Percentiles rank a stretch among this genome's conserved stretches.
phyloP scores from a whole-genome alignment of 2,113 vertebrate genomes.

The Rhabdornis inornatus region DNA sequence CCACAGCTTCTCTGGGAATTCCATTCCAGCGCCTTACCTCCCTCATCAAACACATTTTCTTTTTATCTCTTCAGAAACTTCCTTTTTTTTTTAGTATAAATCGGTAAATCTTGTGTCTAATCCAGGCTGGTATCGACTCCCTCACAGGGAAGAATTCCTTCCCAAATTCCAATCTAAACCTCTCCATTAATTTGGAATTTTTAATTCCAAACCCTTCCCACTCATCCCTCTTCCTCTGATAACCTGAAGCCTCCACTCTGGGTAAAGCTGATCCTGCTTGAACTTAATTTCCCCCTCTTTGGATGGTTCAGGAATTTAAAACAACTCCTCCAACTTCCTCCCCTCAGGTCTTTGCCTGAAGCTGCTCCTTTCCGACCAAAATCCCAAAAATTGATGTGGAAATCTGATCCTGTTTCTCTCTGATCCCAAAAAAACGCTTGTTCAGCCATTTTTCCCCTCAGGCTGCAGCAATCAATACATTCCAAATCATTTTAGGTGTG shows the following conservation, averaged over 20 bases:
- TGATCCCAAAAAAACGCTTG: accelerated
- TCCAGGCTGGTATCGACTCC: too few species aligned
- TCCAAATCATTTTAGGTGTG: accelerated
- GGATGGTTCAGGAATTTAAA: background rate
- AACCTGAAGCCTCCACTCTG: background rate
- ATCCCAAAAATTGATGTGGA: background rate
- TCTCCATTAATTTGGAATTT: background rate
- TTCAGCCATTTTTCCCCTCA: accelerated
- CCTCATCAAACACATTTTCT: too few species aligned
- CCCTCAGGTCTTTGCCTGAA: background rate
- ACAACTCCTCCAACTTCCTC: background rate
- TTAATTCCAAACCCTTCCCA: background rate
- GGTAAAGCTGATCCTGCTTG: background rate
- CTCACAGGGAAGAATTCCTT: background rate
- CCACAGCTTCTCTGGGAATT: background rate
- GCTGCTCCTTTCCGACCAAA: background rate
- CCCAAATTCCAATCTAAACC: background rate
- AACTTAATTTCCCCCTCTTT: background rate
- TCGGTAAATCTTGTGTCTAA: too few species aligned
- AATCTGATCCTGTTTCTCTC: background rate
- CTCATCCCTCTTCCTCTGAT: background rate
- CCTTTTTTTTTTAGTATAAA: too few species aligned
- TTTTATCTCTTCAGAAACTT: too few species aligned
- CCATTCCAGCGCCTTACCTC: background rate
- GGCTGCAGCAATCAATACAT: background rate